phyloP scores from a whole-genome alignment of 2,888 invertebrate species.

The Alloscopus bannaensis region DNA sequence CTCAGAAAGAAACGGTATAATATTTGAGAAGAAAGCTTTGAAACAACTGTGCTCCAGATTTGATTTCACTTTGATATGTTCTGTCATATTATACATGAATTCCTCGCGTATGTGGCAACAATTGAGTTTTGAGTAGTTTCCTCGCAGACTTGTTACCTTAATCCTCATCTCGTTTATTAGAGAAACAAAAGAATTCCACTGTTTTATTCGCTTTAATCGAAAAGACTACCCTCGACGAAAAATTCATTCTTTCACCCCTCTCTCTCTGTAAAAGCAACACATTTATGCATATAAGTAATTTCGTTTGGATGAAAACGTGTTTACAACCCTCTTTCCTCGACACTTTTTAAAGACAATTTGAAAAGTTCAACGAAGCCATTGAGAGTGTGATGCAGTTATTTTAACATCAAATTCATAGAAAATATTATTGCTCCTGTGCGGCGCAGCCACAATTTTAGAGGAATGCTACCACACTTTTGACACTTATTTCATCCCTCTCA shows the following conservation, averaged over 20 bases:
- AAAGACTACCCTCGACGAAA: constrained; percentile 14
- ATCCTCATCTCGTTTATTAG: constrained; percentile 9
- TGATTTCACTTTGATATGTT: neutral
- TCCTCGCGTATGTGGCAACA: too few species aligned
- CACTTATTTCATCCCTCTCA: constrained; percentile 24
- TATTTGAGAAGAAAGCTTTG: constrained; percentile 14
- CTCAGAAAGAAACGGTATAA: too few species aligned
- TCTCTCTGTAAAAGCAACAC: too few species aligned
- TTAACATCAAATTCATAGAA: too few species aligned
- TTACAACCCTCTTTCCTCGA: too few species aligned
- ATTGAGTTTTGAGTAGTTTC: too few species aligned
- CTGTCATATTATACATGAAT: constrained; percentile 7
- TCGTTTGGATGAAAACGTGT: too few species aligned
- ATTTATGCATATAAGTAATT: neutral
- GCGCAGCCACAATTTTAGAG: constrained; percentile 26
- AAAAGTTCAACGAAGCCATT: too few species aligned
- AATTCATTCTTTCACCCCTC: neutral
- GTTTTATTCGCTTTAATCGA: constrained; percentile 3
- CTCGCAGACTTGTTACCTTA: too few species aligned
- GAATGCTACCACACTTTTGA: constrained; percentile 49
- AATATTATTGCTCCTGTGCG: too few species aligned
- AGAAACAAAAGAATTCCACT: constrained; percentile 16
- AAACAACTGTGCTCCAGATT: constrained; percentile 50
- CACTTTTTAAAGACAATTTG: too few species aligned
- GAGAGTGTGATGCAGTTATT: too few species aligned